Percentiles rank a stretch among this genome's conserved stretches.
These are phyloP conservation scores for Terrapene triunguis DNA, from an alignment of 2,113 vertebrate genomes.

Conservation along the genomic window DNA sequence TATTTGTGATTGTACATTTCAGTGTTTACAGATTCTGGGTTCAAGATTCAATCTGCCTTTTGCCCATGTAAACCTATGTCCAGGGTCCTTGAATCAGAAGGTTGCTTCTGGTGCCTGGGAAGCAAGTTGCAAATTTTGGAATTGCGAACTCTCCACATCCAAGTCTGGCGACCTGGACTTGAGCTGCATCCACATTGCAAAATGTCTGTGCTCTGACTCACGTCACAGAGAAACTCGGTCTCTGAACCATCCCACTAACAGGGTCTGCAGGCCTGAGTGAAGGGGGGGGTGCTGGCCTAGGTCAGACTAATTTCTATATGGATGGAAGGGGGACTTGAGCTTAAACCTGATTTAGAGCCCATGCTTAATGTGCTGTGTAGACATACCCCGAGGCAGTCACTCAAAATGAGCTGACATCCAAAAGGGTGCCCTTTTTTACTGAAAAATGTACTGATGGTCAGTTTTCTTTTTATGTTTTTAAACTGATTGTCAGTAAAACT, in stretches of 20 bases:
- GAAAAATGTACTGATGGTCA: conserved; percentile 25
- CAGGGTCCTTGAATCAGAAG: neutral
- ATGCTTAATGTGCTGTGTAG: neutral
- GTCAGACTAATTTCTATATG: neutral
- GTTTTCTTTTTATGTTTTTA: conserved; percentile 39
- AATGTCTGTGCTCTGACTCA: neutral
- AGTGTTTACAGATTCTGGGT: neutral
- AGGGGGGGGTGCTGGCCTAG: neutral
- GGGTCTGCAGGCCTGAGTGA: neutral
- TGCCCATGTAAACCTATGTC: neutral
- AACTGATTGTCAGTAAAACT: conserved; percentile 25
- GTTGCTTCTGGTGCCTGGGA: neutral
- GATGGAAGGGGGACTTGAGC: neutral
- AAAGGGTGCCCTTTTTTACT: neutral
- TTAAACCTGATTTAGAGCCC: neutral
- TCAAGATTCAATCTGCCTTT: neutral
- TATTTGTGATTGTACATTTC: neutral
- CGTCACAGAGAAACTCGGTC: neutral
- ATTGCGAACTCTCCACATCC: neutral
- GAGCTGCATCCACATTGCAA: neutral
- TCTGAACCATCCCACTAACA: neutral
- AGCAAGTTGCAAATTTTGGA: neutral
- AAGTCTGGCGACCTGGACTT: neutral
- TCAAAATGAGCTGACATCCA: neutral
- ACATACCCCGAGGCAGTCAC: neutral